Base-by-base conservation (phyloP, 2,797 vertebrate genomes). In the Acridotheres tristis region DNA sequence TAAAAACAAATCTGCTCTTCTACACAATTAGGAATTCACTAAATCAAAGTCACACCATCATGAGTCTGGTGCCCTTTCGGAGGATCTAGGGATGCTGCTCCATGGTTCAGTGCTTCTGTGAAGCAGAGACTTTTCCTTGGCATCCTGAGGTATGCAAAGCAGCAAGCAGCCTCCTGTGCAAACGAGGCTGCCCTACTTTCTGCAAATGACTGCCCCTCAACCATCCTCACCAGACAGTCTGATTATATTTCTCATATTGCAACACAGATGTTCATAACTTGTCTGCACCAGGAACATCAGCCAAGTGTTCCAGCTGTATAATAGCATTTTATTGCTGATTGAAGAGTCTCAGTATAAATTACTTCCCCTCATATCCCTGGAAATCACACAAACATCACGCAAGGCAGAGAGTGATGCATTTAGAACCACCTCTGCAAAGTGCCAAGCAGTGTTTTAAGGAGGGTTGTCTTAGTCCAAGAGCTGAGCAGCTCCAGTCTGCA, bases 1-100 rank as follows among this genome's bases (percentile, higher is more conserved):
- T 88, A 32, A 74, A 95, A 94, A 91, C 88, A 91, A 90, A 95
- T 84, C 84, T 90, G 81, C 57, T 96, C 79, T 92, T 83, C 89
- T 55, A 38, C 42, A 67, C 81, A 36, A 71, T 50, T 16, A 36
- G 63, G 76, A 54, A 89, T 42, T 71, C 53, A 36, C 57, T 51
- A 86, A 57, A 76, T 54, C 73, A 74, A 54, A 95, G 55, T 54
- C 65, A 48, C 45, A 36, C 13, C 57, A 10, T 53, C 25, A 5
- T 5, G 53, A 88, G 51, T 29, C 90, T 54, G 65, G n/a, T 89
- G 78, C 58, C 80, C 88, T 92, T 91, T 93, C 1, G 1, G 53
- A 59, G 50, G 73, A 43, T 57, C 32, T 85, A 19, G 67, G 1
- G 2, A 51, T 51, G 66, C 32, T 55, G 13, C n/a, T 68, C 47